Evolutionary conservation across 1,140 invertebrate species (phyloP), one percentile per base, ranked within the genome.

Genomic region (Nylanderia fulva): DNA sequence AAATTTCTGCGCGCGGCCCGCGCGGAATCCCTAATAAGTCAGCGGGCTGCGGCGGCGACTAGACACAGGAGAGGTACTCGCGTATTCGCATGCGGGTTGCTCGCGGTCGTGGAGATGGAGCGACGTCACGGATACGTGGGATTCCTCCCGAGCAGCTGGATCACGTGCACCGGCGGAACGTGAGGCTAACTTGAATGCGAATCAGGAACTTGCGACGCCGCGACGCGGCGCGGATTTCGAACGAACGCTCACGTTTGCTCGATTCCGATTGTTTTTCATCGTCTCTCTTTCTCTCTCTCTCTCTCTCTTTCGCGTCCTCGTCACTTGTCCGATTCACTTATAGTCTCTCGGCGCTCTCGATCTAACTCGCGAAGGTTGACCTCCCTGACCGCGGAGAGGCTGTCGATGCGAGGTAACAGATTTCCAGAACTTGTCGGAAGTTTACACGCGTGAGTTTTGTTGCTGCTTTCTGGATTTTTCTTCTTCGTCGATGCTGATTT

Each of bases 11-110:
- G 88, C 76, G 86, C 76, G 86, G 91, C 89, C 89, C 92, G 91
- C 80, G 85, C 84, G 86, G 92, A 93, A 93, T 93, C 91, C 92
- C 91, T 93, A 93, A 93, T 93, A 93, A 93, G 91, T 91, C 90
- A 88, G 85, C 56, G 4, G 77, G 29, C 29, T 1, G 29, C 29
- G 29, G 85, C 56, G 4, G 77, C 64, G 85, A 77, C 88, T 89
- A 89, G 88, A 89, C 88, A 90, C 88, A 89, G 29, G 29, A 33
- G 87, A 88, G 82, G 85, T 86, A 24, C 69, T n/a, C 68, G 33
- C 77, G 71, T 76, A 84, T 86, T 85, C 84, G 88, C 84, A 85
- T 82, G 87, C 87, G 79, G 87, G 39, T 82, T 72, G 86, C 45
- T 24, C 76, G 61, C 75, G 83, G 79, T 48, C 45, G 45, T 56